Percentiles rank a stretch among this genome's conserved stretches.
Evolutionary conservation across 2,113 vertebrate genomes (phyloP).

Genomic region (Sander vitreus): DNA sequence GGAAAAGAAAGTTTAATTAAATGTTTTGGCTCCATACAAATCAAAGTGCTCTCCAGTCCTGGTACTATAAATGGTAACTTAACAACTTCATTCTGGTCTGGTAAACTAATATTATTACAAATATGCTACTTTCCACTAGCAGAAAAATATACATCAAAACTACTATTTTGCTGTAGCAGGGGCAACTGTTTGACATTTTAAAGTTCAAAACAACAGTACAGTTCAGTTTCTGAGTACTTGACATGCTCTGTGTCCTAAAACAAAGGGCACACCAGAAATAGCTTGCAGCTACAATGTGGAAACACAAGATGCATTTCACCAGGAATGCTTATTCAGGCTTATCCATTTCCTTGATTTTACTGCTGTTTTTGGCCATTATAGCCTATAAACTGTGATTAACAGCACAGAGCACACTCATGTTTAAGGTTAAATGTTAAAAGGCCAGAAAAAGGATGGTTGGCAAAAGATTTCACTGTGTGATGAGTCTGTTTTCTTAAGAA

Average conservation of each 20-base stretch:
- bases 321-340: background rate
- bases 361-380: background rate
- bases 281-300: background rate
- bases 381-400: background rate
- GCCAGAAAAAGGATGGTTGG: background rate
- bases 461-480: background rate
- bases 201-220: background rate
- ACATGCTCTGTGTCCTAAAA: background rate
- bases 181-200: background rate
- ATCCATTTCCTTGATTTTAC: background rate
- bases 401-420: background rate
- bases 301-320: background rate
- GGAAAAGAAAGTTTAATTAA: background rate
- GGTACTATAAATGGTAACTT: background rate
- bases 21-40: background rate
- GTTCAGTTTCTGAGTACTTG: background rate
- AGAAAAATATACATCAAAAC: background rate
- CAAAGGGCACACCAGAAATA: conserved; percentile 1
- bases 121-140: background rate
- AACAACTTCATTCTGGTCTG: background rate
- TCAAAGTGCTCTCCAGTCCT: background rate
- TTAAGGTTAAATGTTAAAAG: background rate
- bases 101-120: background rate
- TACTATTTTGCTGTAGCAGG: background rate
- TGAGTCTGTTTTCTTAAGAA: conserved; percentile 2